phyloP scores from a whole-genome alignment of 2,888 invertebrate genomes.

The Dolomedes plantarius region DNA sequence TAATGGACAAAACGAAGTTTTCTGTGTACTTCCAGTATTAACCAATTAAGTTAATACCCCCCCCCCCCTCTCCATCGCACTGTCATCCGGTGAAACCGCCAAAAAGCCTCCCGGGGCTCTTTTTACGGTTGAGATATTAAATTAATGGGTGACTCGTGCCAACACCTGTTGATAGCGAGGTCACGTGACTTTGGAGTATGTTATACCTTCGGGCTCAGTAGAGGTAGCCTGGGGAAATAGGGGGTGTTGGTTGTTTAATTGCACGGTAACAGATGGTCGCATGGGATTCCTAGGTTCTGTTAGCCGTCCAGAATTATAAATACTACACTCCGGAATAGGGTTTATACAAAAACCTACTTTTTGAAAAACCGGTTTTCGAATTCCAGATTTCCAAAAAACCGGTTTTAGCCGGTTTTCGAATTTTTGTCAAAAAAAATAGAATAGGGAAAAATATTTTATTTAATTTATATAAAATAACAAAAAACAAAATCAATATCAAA shows the following conservation, averaged over 20 bases:
- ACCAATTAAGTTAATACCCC: neutral
- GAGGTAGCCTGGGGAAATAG: neutral
- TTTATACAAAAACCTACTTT: too few species aligned
- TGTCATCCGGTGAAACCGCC: slow-evolving; percentile 32
- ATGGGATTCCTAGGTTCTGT: neutral
- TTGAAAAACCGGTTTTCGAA: too few species aligned
- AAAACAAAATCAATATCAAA: too few species aligned
- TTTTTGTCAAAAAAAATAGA: too few species aligned
- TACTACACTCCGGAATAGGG: too few species aligned
- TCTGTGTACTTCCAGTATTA: neutral
- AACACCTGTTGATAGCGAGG: slow-evolving; percentile 56
- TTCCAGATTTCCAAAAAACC: too few species aligned
- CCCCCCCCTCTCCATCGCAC: neutral
- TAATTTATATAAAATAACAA: too few species aligned
- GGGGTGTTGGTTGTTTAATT: neutral
- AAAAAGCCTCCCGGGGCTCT: slow-evolving; percentile 23
- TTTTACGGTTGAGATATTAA: slow-evolving; percentile 60
- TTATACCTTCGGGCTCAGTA: neutral
- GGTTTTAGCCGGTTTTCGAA: too few species aligned
- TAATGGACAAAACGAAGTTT: neutral
- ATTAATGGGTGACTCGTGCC: slow-evolving; percentile 63
- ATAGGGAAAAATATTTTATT: too few species aligned
- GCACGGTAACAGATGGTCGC: neutral
- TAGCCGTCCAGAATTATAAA: too few species aligned
- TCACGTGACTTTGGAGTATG: slow-evolving; percentile 30